Evolutionary conservation across 1,140 invertebrate species (phyloP), one percentile per base, ranked within the genome.

Genomic region (Leptinotarsa texana): DNA sequence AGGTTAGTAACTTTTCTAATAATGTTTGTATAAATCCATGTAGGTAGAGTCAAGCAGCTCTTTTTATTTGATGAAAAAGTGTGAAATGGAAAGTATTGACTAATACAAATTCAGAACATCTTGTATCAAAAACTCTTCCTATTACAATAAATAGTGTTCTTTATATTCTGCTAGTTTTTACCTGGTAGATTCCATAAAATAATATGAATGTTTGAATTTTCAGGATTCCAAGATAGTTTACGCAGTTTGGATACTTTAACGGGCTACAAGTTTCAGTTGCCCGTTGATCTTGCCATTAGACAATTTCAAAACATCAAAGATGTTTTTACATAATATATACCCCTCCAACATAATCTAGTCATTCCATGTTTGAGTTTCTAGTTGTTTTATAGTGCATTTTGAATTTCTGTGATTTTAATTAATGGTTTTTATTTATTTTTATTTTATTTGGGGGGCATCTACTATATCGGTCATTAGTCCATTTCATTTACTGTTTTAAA

Each of bases 231-330:
- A 86, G 98, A 99, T 86, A 92, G 95, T 63, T 89, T 98, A 80
- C 92, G 94, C 75, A 95, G 95, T 71, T 87, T 99, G 77, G 97
- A 99, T 82, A 91, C 91, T 73, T 87, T 99, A 63, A 93, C 93
- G 42, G 89, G 90, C 71, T 92, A 94, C 80, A 94, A 95, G 82
- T 99, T 99, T 86, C 93, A 97, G 85, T 88, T 99, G 77, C 97
- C 97, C 1, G 94, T 98, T 21, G 97, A 99, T 86, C 87, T 99
- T 80, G 97, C 98, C 66, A 92, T 99, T 66, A 90, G 95, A 83
- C 96, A 97, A 81, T 96, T 99, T 84, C 95, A 97, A 85, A 98
- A 98, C 87, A 99, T 99, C 81, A 97, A 96, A 88, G 96, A 99
- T 88, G 96, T 97, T 78, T 99, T 98, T 88, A 90, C 89, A 86